phyloP scores from a whole-genome alignment of 1,140 invertebrate species.

The Musca domestica region DNA sequence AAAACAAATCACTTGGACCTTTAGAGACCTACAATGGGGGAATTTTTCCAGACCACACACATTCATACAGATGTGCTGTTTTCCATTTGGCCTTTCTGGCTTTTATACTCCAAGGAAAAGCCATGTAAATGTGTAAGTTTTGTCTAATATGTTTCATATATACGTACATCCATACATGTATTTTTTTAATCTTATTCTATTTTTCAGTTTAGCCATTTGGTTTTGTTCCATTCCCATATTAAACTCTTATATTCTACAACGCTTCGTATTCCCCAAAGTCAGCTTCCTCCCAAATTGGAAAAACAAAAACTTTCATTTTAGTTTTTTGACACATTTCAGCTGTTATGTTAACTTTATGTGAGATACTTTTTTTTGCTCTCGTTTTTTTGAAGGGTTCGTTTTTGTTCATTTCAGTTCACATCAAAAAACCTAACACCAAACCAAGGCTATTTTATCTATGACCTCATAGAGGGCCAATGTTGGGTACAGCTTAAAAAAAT shows the following conservation, averaged over 20 bases:
- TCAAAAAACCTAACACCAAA: background rate
- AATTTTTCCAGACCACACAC: background rate
- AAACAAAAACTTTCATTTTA: slow-evolving; percentile 27
- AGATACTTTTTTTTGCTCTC: background rate
- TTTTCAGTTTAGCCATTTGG: background rate
- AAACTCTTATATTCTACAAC: no score
- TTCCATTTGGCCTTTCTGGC: no score
- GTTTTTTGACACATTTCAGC: slow-evolving; percentile 30
- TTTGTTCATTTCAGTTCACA: no score
- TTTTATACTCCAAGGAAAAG: no score
- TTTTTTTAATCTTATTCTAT: background rate
- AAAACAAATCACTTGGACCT: background rate
- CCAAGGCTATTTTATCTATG: background rate
- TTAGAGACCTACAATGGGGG: background rate
- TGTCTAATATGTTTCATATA: slow-evolving; percentile 11
- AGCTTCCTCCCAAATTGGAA: slow-evolving; percentile 6
- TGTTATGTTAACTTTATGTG: slow-evolving; percentile 25
- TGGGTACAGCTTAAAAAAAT: background rate
- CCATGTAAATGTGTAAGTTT: no score
- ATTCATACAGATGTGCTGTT: background rate
- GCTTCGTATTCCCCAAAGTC: slow-evolving; percentile 15
- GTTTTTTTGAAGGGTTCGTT: background rate
- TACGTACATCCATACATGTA: no score
- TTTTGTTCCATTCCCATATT: background rate
- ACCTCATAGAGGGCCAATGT: background rate